Conservation (phyloP, 2,113 vertebrate species). For the Ochotona curzoniae region DNA sequence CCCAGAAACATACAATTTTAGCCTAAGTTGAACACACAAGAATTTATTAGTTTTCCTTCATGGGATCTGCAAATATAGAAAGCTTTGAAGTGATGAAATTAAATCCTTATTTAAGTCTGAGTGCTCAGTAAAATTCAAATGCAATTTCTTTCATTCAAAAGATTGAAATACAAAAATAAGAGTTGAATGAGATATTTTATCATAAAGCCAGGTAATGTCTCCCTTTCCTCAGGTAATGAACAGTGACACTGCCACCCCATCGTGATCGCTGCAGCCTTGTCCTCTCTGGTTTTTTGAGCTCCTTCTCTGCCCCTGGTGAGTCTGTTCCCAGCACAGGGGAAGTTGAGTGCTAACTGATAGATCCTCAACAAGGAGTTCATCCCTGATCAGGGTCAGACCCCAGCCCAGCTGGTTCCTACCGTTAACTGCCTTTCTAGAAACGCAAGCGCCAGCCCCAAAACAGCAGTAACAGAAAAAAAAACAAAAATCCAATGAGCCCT, state of each 20-base stretch:
- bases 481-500: too few species aligned
- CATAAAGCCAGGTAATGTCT: not conserved
- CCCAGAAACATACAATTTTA: not conserved
- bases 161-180: not conserved
- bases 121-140: not conserved
- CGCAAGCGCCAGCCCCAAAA: not conserved
- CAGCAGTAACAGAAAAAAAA: not conserved
- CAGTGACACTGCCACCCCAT: not conserved
- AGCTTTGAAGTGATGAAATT: not conserved
- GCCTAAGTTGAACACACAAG: not conserved
- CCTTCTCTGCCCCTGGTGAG: not conserved
- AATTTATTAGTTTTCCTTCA: not conserved
- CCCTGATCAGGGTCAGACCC: not conserved
- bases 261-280: not conserved
- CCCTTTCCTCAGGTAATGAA: not conserved
- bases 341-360: rapidly evolving
- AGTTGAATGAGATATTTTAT: not conserved
- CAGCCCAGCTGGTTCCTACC: rapidly evolving
- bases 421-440: not conserved
- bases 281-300: not conserved
- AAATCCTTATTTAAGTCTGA: not conserved
- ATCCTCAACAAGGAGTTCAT: not conserved
- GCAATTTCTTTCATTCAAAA: not conserved
- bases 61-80: not conserved
- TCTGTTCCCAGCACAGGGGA: not conserved